Percentiles rank a stretch among this genome's conserved stretches.
Evolutionary conservation across 2,113 vertebrate species (phyloP).

Genomic region (Notothenia coriiceps): DNA sequence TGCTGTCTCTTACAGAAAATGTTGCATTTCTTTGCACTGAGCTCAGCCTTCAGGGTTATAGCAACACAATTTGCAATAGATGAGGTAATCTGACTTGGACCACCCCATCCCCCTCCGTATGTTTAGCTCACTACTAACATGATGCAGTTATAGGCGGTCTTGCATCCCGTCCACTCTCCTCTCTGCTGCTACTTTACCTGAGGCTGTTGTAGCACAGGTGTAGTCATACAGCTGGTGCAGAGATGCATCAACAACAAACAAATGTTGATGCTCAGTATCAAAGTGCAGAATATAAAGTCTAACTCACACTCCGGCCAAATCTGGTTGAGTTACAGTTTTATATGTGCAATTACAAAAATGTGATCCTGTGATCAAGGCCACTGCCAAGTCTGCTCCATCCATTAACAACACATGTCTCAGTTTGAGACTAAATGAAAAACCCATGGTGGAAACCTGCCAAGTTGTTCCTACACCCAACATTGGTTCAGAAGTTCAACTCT

Average conservation of each 20-base stretch:
- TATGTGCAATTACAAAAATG: constrained; percentile 38
- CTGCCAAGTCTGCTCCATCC: background rate
- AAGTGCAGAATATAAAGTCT: constrained; percentile 22
- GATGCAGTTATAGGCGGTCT: constrained; percentile 47
- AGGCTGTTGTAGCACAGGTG: constrained; percentile 50
- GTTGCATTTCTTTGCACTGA: constrained; percentile 17
- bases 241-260: constrained; percentile 23
- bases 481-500: background rate
- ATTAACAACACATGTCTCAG: background rate
- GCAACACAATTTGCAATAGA: constrained; percentile 69
- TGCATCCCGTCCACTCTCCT: constrained; percentile 20
- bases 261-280: background rate
- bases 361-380: constrained; percentile 23
- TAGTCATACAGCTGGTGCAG: constrained; percentile 26
- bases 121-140: constrained; percentile 58
- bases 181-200: constrained; percentile 12
- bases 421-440: background rate
- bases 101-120: constrained; percentile 71
- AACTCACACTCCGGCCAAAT: constrained; percentile 6
- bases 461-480: background rate
- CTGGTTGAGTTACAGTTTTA: constrained; percentile 23
- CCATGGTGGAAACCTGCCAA: constrained; percentile 17
- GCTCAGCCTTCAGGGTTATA: constrained; percentile 36
- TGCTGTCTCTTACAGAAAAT: background rate
- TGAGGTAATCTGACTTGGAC: constrained; percentile 74